Conservation (phyloP, 2,888 invertebrate species). For the Malthinus seriepunctatus region DNA sequence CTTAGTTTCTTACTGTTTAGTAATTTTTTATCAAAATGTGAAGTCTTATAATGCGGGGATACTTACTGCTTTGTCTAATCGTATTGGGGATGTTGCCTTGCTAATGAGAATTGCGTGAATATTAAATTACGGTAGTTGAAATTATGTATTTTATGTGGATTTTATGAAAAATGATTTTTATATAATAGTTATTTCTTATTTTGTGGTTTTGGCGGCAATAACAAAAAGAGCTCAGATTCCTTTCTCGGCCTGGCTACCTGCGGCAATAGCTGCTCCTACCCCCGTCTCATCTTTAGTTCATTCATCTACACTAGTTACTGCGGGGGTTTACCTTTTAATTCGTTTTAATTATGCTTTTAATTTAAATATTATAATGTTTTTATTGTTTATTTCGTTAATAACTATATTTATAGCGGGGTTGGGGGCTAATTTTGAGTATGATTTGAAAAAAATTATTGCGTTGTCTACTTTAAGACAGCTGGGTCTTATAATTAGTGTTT, state of each 20-base stretch:
- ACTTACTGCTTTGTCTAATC: constrained; percentile 73
- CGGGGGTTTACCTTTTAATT: constrained; percentile 74
- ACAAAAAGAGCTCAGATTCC: constrained; percentile 83
- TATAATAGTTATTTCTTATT: constrained; percentile 46
- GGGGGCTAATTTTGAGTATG: constrained; percentile 67
- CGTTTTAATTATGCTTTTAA: constrained; percentile 63
- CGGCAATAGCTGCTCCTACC: constrained; percentile 77
- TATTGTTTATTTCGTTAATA: constrained; percentile 59
- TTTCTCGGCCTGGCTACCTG: constrained; percentile 76
- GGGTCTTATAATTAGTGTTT: constrained; percentile 54
- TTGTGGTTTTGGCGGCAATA: constrained; percentile 66
- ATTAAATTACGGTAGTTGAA: constrained; percentile 47
- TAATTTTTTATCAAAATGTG: constrained; percentile 70
- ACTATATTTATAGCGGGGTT: constrained; percentile 66
- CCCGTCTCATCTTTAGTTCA: constrained; percentile 71
- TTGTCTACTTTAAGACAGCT: constrained; percentile 76
- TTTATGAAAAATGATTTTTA: constrained; percentile 55
- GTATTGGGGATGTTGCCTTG: constrained; percentile 72
- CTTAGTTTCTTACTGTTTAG: constrained; percentile 70
- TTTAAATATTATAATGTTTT: constrained; percentile 53
- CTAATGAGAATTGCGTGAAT: constrained; percentile 54
- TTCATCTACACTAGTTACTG: constrained; percentile 80
- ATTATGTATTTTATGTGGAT: constrained; percentile 48
- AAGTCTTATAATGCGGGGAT: constrained; percentile 72
- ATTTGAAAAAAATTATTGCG: constrained; percentile 80